Percentiles rank a stretch among this genome's conserved stretches.
Conservation (phyloP, 2,888 invertebrate species). For the Ectobius pallidus region DNA sequence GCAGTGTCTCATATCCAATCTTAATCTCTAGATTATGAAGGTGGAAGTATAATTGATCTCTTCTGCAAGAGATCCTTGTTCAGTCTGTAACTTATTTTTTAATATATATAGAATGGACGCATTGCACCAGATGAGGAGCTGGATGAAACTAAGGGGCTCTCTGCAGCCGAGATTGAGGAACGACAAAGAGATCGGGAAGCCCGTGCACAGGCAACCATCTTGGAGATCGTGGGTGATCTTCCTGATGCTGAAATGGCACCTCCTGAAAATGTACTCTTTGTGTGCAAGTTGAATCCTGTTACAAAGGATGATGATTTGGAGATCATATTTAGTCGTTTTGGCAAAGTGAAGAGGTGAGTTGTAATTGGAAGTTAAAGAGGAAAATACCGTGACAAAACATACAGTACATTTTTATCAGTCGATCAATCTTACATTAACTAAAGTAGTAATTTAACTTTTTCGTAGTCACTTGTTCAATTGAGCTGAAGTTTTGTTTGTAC, state of each 20-base stretch:
- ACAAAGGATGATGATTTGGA: constrained; percentile 97
- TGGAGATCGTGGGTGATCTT: constrained; percentile 98
- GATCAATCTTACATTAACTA: too few relatives aligned
- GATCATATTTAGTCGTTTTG: constrained; percentile 97
- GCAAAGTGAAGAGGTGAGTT: constrained; percentile 75
- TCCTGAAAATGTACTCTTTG: constrained; percentile 98
- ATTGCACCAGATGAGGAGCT: constrained; percentile 94
- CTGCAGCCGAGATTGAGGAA: constrained; percentile 84
- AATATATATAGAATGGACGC: constrained; percentile 61
- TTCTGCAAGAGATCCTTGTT: too few relatives aligned
- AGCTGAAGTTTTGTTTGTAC: too few relatives aligned
- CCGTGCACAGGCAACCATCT: constrained; percentile 93
- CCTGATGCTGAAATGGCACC: constrained; percentile 98
- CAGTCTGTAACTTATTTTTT: too few relatives aligned
- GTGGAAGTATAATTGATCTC: too few relatives aligned
- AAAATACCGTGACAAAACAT: too few relatives aligned
- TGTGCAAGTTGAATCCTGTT: constrained; percentile 98
- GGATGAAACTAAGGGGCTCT: constrained; percentile 87
- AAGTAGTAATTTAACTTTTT: too few relatives aligned
- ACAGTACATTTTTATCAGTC: too few relatives aligned
- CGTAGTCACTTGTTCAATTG: too few relatives aligned
- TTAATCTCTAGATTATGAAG: too few relatives aligned
- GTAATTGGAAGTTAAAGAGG: too few relatives aligned
- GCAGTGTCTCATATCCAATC: too few relatives aligned
- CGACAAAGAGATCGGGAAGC: constrained; percentile 90